These are phyloP conservation scores for Tromatobia lineatoria DNA, from an alignment of 2,888 invertebrate species.

Conservation along the genomic window DNA sequence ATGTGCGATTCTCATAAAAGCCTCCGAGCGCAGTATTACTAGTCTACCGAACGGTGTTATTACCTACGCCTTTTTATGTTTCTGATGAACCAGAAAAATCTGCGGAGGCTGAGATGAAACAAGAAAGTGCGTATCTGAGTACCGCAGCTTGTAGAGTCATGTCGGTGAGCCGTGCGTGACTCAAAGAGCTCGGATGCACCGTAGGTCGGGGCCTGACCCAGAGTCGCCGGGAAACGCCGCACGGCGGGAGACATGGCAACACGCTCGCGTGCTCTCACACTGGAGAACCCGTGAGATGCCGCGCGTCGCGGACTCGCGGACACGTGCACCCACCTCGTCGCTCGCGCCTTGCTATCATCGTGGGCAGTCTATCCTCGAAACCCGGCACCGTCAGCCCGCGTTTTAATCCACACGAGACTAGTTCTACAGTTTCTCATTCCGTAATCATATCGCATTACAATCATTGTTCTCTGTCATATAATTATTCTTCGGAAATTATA, in stretches of 20 bases:
- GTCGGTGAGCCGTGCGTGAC: conserved; percentile 50
- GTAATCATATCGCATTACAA: conserved; percentile 26
- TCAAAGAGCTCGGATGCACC: conserved; percentile 72
- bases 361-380: conserved; percentile 80
- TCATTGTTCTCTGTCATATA: background rate
- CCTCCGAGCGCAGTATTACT: no score
- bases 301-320: conserved; percentile 32
- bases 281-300: conserved; percentile 4
- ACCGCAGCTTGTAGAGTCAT: background rate
- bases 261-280: conserved; percentile 8
- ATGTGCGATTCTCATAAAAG: no score
- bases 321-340: conserved; percentile 80
- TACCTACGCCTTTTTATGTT: no score
- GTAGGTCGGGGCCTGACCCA: conserved; percentile 82
- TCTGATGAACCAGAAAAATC: background rate
- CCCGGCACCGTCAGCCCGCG: conserved; percentile 70
- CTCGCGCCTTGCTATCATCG: conserved; percentile 54
- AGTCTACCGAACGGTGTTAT: no score
- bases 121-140: conserved; percentile 1
- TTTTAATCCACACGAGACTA: conserved; percentile 1
- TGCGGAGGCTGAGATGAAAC: background rate
- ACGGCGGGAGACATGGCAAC: conserved; percentile 25
- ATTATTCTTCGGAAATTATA: background rate
- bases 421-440: conserved; percentile 7
- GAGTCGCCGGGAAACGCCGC: conserved; percentile 70